phyloP scores from a whole-genome alignment of 2,797 vertebrate genomes.

The Myotis vivesi region DNA sequence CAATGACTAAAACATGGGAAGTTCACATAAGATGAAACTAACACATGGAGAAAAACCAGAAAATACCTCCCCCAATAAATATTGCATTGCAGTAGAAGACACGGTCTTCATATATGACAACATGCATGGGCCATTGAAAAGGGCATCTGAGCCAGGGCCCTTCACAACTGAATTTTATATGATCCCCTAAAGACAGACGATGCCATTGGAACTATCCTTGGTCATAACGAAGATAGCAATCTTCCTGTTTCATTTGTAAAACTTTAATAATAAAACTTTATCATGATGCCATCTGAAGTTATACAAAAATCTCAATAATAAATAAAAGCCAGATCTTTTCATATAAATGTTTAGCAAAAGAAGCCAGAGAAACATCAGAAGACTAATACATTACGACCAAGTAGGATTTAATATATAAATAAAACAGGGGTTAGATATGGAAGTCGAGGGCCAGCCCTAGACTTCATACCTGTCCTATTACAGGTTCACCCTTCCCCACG shows the following conservation, averaged over 20 bases:
- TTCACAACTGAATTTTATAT: not conserved
- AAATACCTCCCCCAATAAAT: too few species aligned
- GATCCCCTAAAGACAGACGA: not conserved
- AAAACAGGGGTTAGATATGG: not conserved
- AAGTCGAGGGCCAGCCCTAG: not conserved
- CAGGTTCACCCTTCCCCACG: not conserved
- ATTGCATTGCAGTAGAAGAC: too few species aligned
- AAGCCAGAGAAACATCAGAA: not conserved
- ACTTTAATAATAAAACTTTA: constrained; percentile 38
- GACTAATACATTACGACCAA: not conserved
- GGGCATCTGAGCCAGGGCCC: not conserved
- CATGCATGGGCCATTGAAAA: not conserved
- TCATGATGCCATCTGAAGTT: not conserved
- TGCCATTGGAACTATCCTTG: not conserved
- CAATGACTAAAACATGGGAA: not conserved
- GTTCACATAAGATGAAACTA: not conserved
- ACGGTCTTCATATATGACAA: too few species aligned
- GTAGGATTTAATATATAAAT: not conserved
- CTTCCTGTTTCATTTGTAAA: not conserved
- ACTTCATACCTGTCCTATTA: not conserved
- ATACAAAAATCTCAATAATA: not conserved
- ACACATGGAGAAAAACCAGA: too few species aligned
- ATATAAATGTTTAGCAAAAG: not conserved
- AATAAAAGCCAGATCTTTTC: not conserved
- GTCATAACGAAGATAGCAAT: not conserved